Base-by-base conservation (phyloP, 2,113 vertebrate genomes). In the Sminthopsis crassicaudata region DNA sequence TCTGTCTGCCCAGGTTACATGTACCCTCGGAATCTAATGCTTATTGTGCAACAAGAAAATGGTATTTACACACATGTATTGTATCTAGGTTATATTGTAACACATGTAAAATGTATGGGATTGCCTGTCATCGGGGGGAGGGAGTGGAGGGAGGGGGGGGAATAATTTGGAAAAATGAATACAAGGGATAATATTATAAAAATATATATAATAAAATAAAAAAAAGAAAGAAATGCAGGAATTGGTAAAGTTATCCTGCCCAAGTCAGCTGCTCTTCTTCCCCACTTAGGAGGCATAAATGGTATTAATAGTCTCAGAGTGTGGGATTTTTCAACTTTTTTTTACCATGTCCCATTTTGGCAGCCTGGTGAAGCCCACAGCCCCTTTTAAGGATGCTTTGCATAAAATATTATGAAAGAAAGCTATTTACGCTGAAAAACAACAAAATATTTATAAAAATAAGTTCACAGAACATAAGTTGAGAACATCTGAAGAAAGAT, bases 291-390 rank as follows among this genome's bases (percentile, higher is more conserved):
- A 67, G 60, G 30, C 30, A 67, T 67, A 67, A 67, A 30, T 36
- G 16, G 30, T 12, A 67, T 16, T 67, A 30, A 67, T 16, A 16
- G 60, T 14, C 30, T 67, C 7, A 60, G 26, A 60, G 54, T 2
- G 11, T 53, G 52, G 52, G 52, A 48, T 53, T 23, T 8, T 55
- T 55, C 54, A 60, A 99, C 98, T 99, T 76, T 76, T 76, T 76
- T 36, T 30, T 1, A 76, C 3, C 4, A 76, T 76, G 60, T 6
- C 14, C 60, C 27, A 5, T 12, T 36, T 67, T 67, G 57, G 27
- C 27, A 67, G 27, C 36, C 30, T 36, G 27, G 25, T 55, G 24
- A 55, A 25, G 54, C 19, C 24, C 54, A 30, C 10, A 30, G 60
- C 30, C 30, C 30, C 60, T 67, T n/a, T 30, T 76, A 30, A 76